A percentile compares a stretch with the other conserved stretches of the same genome.
These are phyloP conservation scores for Drosophila suzukii DNA, from an alignment of 1,140 invertebrate species.

Conservation along the genomic window DNA sequence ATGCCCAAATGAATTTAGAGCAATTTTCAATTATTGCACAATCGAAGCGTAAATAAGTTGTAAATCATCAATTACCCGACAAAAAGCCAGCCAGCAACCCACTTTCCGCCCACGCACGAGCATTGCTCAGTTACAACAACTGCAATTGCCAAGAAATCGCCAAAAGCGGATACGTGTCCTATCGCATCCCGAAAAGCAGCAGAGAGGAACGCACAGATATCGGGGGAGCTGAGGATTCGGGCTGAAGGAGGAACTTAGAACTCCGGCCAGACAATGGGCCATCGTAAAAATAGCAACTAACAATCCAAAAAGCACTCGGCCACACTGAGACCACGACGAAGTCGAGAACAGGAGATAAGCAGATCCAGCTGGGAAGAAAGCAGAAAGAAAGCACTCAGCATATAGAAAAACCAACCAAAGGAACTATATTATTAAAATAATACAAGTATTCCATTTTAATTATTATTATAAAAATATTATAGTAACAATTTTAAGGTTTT, in stretches of 20 bases:
- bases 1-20: conserved; percentile 78
- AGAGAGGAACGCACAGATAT: conserved; percentile 31
- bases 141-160: conserved; percentile 75
- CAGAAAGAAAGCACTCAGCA: conserved; percentile 15
- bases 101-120: conserved; percentile 27
- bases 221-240: not conserved
- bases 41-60: conserved; percentile 82
- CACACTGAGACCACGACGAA: conserved; percentile 46
- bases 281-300: conserved; percentile 77
- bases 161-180: conserved; percentile 76
- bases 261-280: conserved; percentile 75
- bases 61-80: conserved; percentile 79
- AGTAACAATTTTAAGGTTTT: not conserved
- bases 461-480: not conserved
- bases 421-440: not conserved
- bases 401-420: conserved; percentile 7
- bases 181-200: conserved; percentile 61
- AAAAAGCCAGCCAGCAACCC: conserved; percentile 44
- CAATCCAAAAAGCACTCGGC: conserved; percentile 58
- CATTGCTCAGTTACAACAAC: conserved; percentile 38
- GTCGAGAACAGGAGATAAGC: conserved; percentile 45
- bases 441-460: not conserved
- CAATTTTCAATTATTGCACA: conserved; percentile 83
- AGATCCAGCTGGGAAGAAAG: conserved; percentile 9
- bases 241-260: conserved; percentile 32